Evolutionary conservation across 2,797 vertebrate species (phyloP), one percentile per base, ranked within the genome.

Genomic region (Rhinichthys osculus): DNA sequence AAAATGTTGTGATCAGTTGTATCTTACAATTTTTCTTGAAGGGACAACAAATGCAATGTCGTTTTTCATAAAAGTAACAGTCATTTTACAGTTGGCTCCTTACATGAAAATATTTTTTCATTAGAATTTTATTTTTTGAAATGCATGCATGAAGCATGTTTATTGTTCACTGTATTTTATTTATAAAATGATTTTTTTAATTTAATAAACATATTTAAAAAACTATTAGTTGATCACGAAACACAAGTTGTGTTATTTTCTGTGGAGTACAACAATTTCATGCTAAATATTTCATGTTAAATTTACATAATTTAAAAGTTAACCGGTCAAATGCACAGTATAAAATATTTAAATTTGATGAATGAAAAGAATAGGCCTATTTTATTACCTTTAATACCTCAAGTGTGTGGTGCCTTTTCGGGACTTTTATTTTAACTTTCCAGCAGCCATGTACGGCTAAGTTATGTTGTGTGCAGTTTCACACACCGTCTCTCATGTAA

Each of bases 351-450:
- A n/a, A 21, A 23, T 2, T 2, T 13, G 4, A 27, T 64, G 59
- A 6, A 62, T n/a, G 59, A 14, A 14, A 30, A 27, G 23, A 64
- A 5, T 6, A 30, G 4, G 13, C 47, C 14, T 47, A 5, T 64
- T 30, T 64, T 27, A 64, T 64, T 64, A 64, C 27, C 74, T 38
- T 10, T 8, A 14, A 10, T 57, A 57, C 11, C 50, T 40, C 13
- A 2, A 1, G 7, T 10, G 10, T 17, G 7, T 40, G 0, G 23
- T 6, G 76, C 14, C 4, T 1, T 5, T 4, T 11, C 0, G 14
- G 23, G 84, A 80, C 84, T 85, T 85, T 85, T 85, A 85, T 85
- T 81, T 85, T 80, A n/a, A 38, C 8, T 6, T 40, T 9, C 23
- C 6, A 8, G 14, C 30, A 85, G 74, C 38, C 27, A 19, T 27